Conservation (phyloP, 1,140 invertebrate genomes). For the Drosophila biarmipes region DNA sequence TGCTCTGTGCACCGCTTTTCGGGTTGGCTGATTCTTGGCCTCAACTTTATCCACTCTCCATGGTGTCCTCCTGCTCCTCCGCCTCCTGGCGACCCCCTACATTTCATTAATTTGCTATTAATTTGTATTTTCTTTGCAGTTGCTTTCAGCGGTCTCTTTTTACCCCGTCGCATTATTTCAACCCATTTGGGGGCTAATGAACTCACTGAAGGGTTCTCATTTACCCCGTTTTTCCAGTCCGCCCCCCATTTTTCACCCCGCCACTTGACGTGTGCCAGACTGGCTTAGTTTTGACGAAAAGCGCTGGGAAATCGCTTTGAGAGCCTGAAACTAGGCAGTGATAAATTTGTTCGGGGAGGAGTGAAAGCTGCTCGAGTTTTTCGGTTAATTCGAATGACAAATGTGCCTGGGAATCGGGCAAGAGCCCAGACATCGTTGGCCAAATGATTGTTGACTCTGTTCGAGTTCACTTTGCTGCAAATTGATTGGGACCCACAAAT, state of each 20-base stretch:
- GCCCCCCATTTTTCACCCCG: neutral
- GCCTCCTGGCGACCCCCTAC: conserved; percentile 28
- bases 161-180: conserved; percentile 69
- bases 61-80: conserved; percentile 1
- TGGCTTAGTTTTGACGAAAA: conserved; percentile 61
- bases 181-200: conserved; percentile 80
- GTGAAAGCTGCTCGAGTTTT: conserved; percentile 40
- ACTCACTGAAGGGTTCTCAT: conserved; percentile 58
- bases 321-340: conserved; percentile 58
- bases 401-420: conserved; percentile 30
- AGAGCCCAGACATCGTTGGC: conserved; percentile 24
- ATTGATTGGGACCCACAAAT: conserved; percentile 34
- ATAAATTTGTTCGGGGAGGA: conserved; percentile 55
- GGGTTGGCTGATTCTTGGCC: conserved; percentile 66
- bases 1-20: conserved; percentile 65
- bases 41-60: conserved; percentile 24
- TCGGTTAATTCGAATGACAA: conserved; percentile 54
- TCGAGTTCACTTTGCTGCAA: conserved; percentile 46
- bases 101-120: conserved; percentile 82
- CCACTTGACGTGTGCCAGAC: conserved; percentile 65
- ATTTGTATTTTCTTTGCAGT: conserved; percentile 82
- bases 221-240: conserved; percentile 9
- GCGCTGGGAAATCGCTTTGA: conserved; percentile 38
- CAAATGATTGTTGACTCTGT: conserved; percentile 47
- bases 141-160: conserved; percentile 42